Conservation (phyloP, 35 echinoderm and acorn worm species). For the Heliocidaris tuberculata region DNA sequence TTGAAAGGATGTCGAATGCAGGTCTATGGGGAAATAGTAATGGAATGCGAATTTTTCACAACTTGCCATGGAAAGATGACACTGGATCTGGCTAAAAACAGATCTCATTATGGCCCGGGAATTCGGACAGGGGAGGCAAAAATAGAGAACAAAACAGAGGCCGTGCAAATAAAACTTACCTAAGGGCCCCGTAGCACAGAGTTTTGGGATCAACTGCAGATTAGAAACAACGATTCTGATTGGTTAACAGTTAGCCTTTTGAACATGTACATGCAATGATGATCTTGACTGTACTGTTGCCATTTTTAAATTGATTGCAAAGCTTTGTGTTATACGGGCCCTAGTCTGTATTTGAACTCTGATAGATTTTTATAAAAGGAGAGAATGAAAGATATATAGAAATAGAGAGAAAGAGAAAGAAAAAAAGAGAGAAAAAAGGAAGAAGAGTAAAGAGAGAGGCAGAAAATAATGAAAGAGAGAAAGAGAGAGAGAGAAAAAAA, state of each 20-base stretch:
- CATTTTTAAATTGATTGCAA: no score
- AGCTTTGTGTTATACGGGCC: not conserved
- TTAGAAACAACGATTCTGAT: no score
- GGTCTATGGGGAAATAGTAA: not conserved
- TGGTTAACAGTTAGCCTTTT: no score
- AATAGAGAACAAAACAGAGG: not conserved
- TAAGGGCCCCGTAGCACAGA: no score
- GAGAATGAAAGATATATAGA: no score
- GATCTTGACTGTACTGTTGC: no score
- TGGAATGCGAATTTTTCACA: not conserved
- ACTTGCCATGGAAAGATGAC: not conserved
- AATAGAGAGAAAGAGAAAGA: no score
- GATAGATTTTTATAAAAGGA: no score
- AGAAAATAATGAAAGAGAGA: not conserved
- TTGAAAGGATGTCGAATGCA: not conserved
- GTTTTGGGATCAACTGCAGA: no score
- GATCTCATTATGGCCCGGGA: not conserved
- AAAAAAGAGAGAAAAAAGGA: not conserved
- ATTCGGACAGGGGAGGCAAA: not conserved
- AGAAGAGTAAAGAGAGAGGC: not conserved
- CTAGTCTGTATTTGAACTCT: not conserved
- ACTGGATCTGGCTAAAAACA: not conserved
- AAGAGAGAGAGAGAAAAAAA: not conserved
- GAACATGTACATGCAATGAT: no score
- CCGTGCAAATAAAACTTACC: not conserved